Conservation (phyloP, 1,140 invertebrate species). For the Microplitis demolitor region DNA sequence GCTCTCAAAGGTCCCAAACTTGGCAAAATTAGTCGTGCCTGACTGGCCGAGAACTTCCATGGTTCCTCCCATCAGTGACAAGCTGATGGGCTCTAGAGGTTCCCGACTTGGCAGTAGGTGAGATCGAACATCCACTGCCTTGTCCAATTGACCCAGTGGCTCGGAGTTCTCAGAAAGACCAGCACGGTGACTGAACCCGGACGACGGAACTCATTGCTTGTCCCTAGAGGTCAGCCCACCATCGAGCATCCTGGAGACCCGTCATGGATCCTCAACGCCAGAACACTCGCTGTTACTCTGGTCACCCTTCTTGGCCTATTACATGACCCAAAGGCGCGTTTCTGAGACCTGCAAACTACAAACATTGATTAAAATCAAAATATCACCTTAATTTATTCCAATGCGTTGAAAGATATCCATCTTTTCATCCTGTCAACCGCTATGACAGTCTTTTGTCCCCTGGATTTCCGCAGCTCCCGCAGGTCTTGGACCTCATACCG, state of each 20-base stretch:
- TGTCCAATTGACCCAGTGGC: no score
- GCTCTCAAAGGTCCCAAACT: not conserved
- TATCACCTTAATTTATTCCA: conserved; percentile 26
- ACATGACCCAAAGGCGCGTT: conserved; percentile 25
- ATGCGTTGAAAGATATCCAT: conserved; percentile 27
- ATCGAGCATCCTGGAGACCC: no score
- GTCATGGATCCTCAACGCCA: conserved; percentile 6
- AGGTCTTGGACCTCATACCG: conserved; percentile 40
- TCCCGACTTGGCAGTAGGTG: no score
- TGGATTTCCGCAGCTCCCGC: conserved; percentile 18
- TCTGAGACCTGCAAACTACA: conserved; percentile 43
- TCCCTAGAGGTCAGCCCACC: not conserved
- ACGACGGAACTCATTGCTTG: no score
- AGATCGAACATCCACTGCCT: no score
- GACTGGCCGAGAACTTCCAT: conserved; percentile 52
- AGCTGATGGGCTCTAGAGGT: no score
- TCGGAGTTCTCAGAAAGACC: no score
- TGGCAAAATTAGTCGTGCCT: not conserved
- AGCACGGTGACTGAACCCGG: no score
- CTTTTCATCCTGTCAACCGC: conserved; percentile 28
- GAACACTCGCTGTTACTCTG: conserved; percentile 31
- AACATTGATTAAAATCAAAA: conserved; percentile 38
- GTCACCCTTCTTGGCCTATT: no score
- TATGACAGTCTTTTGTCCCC: conserved; percentile 6
- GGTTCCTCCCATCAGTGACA: no score